A percentile compares a stretch with the other conserved stretches of the same genome.
Evolutionary conservation across 1,140 invertebrate genomes (phyloP).

Genomic region (Subanguina moxae): DNA sequence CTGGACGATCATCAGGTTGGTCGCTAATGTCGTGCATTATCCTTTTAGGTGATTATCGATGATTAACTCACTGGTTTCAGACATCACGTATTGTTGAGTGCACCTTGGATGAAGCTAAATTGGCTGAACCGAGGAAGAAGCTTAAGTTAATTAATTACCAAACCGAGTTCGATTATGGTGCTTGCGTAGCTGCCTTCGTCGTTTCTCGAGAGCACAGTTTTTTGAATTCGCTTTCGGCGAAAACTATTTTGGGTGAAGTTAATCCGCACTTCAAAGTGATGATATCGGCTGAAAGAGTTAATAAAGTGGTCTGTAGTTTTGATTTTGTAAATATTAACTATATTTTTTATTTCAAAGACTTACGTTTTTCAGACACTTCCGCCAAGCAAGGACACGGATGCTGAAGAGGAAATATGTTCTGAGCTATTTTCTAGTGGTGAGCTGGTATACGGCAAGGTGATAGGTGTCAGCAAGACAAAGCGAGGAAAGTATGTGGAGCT

Average conservation of each 20-base stretch:
- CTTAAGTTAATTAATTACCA: constrained; percentile 28
- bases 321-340: background rate
- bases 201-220: no score
- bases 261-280: background rate
- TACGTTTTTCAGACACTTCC: constrained; percentile 1
- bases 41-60: no score
- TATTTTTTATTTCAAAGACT: background rate
- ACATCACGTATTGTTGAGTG: constrained; percentile 38
- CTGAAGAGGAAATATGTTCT: background rate
- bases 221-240: no score
- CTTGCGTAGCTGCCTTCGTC: background rate
- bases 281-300: background rate
- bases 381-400: background rate
- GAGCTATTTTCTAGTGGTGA: background rate
- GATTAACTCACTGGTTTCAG: constrained; percentile 7
- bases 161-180: constrained; percentile 13
- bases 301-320: background rate
- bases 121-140: constrained; percentile 37
- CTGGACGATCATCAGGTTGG: constrained; percentile 24
- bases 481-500: background rate
- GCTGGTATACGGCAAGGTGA: constrained; percentile 13
- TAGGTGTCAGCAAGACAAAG: constrained; percentile 28
- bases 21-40: background rate
- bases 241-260: background rate
- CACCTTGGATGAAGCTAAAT: constrained; percentile 23